Percentiles rank a stretch among this genome's conserved stretches.
These are phyloP conservation scores for Orthonyx spaldingii DNA, from an alignment of 2,113 vertebrate genomes.

Conservation along the genomic window DNA sequence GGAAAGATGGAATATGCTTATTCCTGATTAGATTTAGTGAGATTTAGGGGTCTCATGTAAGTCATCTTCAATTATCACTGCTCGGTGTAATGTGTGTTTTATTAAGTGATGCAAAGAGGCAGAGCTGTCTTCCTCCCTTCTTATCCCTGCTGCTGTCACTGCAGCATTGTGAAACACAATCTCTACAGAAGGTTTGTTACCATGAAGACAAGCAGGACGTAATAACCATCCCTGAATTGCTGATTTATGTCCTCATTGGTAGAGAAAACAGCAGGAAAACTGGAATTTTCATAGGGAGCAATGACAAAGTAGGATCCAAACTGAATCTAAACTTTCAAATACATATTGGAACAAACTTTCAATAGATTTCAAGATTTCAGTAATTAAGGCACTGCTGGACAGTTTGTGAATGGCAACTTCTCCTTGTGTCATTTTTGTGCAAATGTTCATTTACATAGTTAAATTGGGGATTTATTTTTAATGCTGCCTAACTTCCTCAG, in stretches of 20 bases:
- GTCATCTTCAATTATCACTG: not conserved
- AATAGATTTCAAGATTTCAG: not conserved
- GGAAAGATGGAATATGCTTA: not conserved
- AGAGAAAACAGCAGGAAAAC: not conserved
- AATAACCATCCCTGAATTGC: not conserved
- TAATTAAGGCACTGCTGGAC: not conserved
- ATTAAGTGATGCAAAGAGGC: not conserved
- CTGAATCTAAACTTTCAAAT: not conserved
- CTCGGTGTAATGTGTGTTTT: not conserved
- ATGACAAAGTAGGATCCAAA: not conserved
- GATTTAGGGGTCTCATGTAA: not conserved
- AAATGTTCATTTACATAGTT: not conserved
- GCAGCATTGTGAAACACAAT: not conserved
- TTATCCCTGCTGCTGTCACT: not conserved
- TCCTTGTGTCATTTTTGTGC: not conserved
- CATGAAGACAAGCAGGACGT: not conserved
- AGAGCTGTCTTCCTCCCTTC: not conserved
- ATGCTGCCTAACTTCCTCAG: not conserved
- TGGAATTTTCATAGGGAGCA: not conserved
- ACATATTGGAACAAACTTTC: not conserved
- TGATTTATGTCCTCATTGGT: not conserved
- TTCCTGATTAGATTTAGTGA: slow-evolving; percentile 9
- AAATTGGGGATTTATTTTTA: not conserved
- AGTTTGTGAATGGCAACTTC: not conserved
- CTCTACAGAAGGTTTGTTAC: not conserved